Percentiles rank a stretch among this genome's conserved stretches.
phyloP scores from a whole-genome alignment of 2,797 vertebrate genomes.

The Dromococcyx pavoninus region DNA sequence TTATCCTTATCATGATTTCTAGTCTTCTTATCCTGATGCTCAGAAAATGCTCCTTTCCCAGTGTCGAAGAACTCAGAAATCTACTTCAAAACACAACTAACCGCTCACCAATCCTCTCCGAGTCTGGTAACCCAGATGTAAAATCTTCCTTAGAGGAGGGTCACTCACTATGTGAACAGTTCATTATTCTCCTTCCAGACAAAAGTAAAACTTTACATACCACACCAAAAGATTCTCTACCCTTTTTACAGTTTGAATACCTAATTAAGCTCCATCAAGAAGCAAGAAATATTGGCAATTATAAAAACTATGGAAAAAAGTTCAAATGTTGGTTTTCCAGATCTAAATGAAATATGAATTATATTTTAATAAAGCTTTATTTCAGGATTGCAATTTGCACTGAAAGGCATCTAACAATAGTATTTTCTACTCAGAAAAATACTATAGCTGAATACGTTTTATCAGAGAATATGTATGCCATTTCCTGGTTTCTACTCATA shows the following conservation, averaged over 20 bases:
- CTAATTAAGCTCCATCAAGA: not conserved
- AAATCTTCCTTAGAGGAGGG: not conserved
- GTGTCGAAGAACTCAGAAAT: not conserved
- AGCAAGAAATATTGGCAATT: not conserved
- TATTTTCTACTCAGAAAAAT: not conserved
- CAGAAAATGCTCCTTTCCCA: not conserved
- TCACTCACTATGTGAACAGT: not conserved
- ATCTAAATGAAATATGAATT: not conserved
- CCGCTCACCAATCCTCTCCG: not conserved
- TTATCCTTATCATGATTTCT: not conserved
- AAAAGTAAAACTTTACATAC: not conserved
- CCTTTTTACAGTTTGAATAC: not conserved
- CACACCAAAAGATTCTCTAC: not conserved
- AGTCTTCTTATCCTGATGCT: not conserved
- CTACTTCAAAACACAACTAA: not conserved
- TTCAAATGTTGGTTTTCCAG: not conserved
- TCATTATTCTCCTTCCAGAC: not conserved
- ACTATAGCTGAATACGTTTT: not conserved
- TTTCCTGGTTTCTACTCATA: not conserved
- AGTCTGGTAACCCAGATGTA: not conserved
- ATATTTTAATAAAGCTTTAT: not conserved
- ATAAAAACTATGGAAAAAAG: not conserved
- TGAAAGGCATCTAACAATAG: not conserved
- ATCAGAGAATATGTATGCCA: not conserved
- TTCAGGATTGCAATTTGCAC: not conserved